A percentile compares a stretch with the other conserved stretches of the same genome.
Evolutionary conservation across 1,140 invertebrate genomes (phyloP).

Genomic region (Belonocnema kinseyi): DNA sequence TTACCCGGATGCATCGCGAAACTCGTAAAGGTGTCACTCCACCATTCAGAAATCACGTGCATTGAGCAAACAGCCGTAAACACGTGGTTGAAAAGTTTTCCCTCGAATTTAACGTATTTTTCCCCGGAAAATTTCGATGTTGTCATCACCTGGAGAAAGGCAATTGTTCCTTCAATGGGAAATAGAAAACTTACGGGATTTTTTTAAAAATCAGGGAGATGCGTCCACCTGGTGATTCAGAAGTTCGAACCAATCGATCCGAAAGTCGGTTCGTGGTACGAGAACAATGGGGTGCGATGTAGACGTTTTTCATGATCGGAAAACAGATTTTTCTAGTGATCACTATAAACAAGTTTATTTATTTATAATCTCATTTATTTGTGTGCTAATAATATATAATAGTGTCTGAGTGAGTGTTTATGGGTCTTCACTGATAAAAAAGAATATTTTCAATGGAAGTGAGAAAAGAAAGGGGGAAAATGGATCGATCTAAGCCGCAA

Average conservation of each 20-base stretch:
- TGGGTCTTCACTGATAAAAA: too few species aligned
- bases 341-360: too few species aligned
- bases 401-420: too few species aligned
- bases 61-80: not conserved
- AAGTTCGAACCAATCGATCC: conserved; percentile 31
- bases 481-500: conserved; percentile 57
- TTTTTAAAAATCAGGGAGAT: not conserved
- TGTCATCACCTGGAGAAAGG: not conserved
- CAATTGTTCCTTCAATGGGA: not conserved
- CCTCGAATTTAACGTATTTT: not conserved
- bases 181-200: not conserved
- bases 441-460: too few species aligned
- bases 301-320: conserved; percentile 35
- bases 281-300: conserved; percentile 57
- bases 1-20: conserved; percentile 56
- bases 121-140: not conserved
- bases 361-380: too few species aligned
- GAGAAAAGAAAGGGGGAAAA: conserved; percentile 37
- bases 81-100: conserved; percentile 7
- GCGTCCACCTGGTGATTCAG: conserved; percentile 9
- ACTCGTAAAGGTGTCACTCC: not conserved
- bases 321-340: not conserved
- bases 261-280: conserved; percentile 16
- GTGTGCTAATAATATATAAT: too few species aligned
- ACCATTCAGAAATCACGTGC: conserved; percentile 26